Evolutionary conservation across 2,113 vertebrate species (phyloP), one percentile per base, ranked within the genome.

Genomic region (Otolemur garnettii): DNA sequence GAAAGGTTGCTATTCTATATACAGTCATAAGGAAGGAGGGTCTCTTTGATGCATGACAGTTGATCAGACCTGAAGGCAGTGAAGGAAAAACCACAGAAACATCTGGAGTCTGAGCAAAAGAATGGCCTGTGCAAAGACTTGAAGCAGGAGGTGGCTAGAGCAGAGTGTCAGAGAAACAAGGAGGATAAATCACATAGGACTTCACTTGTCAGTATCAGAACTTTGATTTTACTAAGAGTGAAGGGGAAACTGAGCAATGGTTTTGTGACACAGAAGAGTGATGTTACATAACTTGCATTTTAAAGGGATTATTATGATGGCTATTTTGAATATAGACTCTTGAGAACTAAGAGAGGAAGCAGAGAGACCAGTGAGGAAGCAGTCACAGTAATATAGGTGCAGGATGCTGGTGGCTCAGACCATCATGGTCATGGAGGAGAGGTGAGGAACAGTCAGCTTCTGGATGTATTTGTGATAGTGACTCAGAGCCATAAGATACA

Each of bases 121-220:
- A 53, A 50, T 18, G n/a, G 30, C 30, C 28, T 50, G 0, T 28
- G 4, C 38, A 72, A 15, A 92, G 38, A 24, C 33, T 13, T 7
- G 14, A 74, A 38, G 35, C 60, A 35, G 15, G 35, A 79, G 35
- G 9, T 22, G 71, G 5, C 30, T 30, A 5, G 14, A 38, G 13
- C 14, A 11, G 50, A 62, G 24, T 77, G 38, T 12, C 35, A 21
- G 17, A 68, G 9, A 81, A 30, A 38, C 28, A 14, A 24, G 12
- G 74, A 22, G 5, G 12, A 17, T 42, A n/a, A 4, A 55, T 33
- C 0, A 4, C n/a, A 6, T 0, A 62, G 33, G 13, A 2, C 21
- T 88, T 59, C 45, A 62, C 0, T n/a, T 71, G 78, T 50, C 87
- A 86, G 5, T 28, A 5, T 55, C n/a, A 82, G 74, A 35, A 69